A percentile compares a stretch with the other conserved stretches of the same genome.
Conservation (phyloP, 2,113 vertebrate species). For the Rynchops niger region DNA sequence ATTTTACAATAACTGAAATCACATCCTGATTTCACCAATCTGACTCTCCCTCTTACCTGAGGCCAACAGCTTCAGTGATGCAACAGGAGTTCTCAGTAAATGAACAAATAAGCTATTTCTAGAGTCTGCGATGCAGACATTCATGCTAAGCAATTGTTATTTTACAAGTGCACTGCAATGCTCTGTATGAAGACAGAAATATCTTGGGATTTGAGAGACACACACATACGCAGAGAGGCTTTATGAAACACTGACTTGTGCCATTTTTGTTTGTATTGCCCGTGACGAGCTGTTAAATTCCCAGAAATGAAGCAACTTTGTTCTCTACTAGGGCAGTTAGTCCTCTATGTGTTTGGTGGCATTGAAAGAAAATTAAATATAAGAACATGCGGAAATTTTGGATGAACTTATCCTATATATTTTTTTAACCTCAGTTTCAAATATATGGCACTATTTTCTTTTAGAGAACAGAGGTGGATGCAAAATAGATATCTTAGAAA, state of each 20-base stretch:
- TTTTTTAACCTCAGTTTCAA: neutral
- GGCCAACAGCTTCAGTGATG: neutral
- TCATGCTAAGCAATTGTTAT: neutral
- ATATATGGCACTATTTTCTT: neutral
- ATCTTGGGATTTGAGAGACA: neutral
- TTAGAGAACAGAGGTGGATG: neutral
- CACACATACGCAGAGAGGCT: neutral
- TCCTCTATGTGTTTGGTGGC: neutral
- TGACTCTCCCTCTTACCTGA: neutral
- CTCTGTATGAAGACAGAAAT: neutral
- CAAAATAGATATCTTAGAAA: neutral
- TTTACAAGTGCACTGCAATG: neutral
- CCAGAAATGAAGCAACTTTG: neutral
- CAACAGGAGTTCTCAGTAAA: neutral
- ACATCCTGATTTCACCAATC: neutral
- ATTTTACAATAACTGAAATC: neutral
- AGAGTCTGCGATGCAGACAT: neutral
- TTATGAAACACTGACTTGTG: neutral
- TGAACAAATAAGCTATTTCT: neutral
- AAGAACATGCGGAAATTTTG: neutral
- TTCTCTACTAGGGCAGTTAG: neutral
- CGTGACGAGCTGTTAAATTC: neutral
- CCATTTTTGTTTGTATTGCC: neutral
- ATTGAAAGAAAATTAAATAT: neutral
- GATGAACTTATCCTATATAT: neutral